Base-by-base conservation (phyloP, 2,888 invertebrate species). In the Tenthredo distinguenda region DNA sequence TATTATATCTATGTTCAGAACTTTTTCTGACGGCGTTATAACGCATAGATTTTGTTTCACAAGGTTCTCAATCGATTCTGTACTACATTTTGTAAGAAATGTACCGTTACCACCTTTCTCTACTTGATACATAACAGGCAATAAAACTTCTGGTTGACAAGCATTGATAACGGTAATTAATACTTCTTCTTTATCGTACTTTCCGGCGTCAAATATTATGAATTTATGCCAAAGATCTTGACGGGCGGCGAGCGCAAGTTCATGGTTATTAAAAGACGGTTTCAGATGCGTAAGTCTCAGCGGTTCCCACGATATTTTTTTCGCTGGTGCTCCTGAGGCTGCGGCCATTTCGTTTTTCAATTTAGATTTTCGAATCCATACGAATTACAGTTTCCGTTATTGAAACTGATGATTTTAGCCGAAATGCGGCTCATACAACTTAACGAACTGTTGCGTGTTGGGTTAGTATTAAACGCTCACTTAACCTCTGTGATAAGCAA, bases 141-240 rank as follows among this genome's bases (percentile, higher is more conserved):
- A 10, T 1, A 93, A 62, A 1, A 90, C 86, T 21, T 92, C 90
- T 0, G 92, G 92, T 1, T 90, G 88, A 40, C 90, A 91, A 1
- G 87, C 86, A 6, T 81, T 65, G 37, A 93, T 89, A 1, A 92
- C 55, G 0, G 89, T 86, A 50, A 90, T 90, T 7, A 93, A 82
- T 26, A 93, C 71, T 15, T 87, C 79, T 6, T 84, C 85, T 85
- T 90, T 90, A 2, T 89, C 89, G 10, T 88, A 87, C 5, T 87
- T 85, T n/a, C 86, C 89, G 5, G 89, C 86, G 21, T 91, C 88
- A 26, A 88, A 92, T 26, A 93, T 76, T 76, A 93, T 91, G 40
- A 93, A 93, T 86, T 93, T 93, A 82, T 93, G 93, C 91, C 92
- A 93, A 1, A 92, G 86, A 86, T 93, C 91, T 68, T 90, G 90